phyloP scores from a whole-genome alignment of 2,113 vertebrate species.

The Colistium nudipinnis region DNA sequence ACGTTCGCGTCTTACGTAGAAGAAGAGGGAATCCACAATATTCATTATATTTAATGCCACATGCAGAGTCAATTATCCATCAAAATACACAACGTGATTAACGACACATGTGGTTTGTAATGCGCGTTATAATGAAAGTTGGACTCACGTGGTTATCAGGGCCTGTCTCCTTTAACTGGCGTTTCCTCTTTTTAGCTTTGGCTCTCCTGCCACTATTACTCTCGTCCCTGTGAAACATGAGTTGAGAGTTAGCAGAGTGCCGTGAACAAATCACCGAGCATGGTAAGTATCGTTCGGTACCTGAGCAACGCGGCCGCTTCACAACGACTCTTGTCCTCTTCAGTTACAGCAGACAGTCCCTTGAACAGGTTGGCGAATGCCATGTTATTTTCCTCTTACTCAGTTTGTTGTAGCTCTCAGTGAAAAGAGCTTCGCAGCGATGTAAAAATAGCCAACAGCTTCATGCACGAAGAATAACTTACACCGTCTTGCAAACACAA shows the following conservation, averaged over 20 bases:
- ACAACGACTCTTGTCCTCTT: neutral
- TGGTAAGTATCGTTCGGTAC: conserved; percentile 11
- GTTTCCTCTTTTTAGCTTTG: conserved; percentile 38
- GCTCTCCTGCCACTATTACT: neutral
- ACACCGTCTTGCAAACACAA: neutral
- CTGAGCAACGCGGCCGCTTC: neutral
- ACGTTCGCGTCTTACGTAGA: too few relatives aligned
- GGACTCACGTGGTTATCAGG: conserved; percentile 34
- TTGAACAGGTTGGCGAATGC: conserved; percentile 63
- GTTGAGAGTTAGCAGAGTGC: too few relatives aligned
- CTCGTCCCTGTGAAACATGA: conserved; percentile 27
- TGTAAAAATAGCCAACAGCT: neutral
- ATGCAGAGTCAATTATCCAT: too few relatives aligned
- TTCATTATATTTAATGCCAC: too few relatives aligned
- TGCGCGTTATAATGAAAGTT: too few relatives aligned
- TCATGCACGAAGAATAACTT: too few relatives aligned
- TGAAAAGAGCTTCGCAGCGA: neutral
- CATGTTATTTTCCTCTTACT: conserved; percentile 37
- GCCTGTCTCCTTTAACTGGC: neutral
- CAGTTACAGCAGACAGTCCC: conserved; percentile 12
- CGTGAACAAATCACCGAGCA: neutral
- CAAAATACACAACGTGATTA: too few relatives aligned
- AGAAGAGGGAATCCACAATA: too few relatives aligned
- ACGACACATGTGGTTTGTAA: too few relatives aligned
- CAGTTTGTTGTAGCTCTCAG: too few relatives aligned